phyloP scores from a whole-genome alignment of 2,113 vertebrate genomes.

The Cyanoderma ruficeps region DNA sequence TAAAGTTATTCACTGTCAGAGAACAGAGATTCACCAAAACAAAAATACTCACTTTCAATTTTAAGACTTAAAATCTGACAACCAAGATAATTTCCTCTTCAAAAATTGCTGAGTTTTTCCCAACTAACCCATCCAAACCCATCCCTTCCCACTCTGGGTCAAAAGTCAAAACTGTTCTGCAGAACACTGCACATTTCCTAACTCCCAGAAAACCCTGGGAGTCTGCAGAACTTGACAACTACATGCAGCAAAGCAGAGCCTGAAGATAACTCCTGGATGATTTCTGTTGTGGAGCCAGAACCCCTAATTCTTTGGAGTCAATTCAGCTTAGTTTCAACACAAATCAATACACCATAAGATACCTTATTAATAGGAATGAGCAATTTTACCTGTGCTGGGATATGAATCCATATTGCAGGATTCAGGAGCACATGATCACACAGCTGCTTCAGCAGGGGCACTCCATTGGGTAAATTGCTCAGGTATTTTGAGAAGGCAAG shows the following conservation, averaged over 20 bases:
- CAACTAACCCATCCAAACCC: neutral
- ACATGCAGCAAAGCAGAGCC: neutral
- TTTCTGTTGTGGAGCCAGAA: neutral
- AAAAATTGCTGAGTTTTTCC: neutral
- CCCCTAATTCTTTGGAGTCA: no score
- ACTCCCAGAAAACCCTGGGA: neutral
- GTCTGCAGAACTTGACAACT: neutral
- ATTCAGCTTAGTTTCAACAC: no score
- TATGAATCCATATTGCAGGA: constrained; percentile 97
- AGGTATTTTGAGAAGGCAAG: constrained; percentile 95
- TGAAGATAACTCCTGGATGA: neutral
- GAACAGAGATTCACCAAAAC: neutral
- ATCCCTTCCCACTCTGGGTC: neutral
- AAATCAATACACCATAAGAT: no score
- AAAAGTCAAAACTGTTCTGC: neutral
- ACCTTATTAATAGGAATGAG: no score
- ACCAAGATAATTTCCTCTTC: neutral
- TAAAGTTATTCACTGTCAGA: neutral
- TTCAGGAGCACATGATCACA: constrained; percentile 98
- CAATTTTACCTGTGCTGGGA: constrained; percentile 88
- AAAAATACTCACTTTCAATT: neutral
- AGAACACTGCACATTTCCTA: neutral
- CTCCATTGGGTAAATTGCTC: constrained; percentile 91
- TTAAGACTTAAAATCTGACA: neutral
- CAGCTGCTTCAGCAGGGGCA: constrained; percentile 93